Conservation (phyloP, 2,888 invertebrate genomes). For the Zygaena filipendulae region DNA sequence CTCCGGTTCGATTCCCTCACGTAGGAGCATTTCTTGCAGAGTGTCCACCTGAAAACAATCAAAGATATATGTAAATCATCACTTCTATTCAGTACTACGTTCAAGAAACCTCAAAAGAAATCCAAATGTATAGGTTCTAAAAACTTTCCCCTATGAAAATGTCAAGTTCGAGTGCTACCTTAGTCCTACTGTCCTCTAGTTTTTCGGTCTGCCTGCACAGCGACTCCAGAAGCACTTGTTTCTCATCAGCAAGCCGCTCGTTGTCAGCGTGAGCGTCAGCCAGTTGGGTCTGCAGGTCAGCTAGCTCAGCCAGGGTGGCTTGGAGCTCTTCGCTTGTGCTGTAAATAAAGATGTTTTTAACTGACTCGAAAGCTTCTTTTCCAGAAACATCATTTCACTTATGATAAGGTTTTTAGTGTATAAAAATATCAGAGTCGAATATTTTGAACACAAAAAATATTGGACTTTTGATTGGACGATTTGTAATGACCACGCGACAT, state of each 20-base stretch:
- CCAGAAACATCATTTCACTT: neutral
- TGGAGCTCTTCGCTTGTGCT: slow-evolving; percentile 93
- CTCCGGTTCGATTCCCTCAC: slow-evolving; percentile 76
- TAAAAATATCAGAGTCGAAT: too few species aligned
- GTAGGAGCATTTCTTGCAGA: slow-evolving; percentile 80
- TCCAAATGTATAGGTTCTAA: too few species aligned
- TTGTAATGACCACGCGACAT: too few species aligned
- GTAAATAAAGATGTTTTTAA: slow-evolving; percentile 22
- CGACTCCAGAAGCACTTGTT: slow-evolving; percentile 88
- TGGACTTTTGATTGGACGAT: too few species aligned
- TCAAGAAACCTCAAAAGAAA: too few species aligned
- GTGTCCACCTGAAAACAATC: slow-evolving; percentile 77
- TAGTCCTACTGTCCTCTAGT: slow-evolving; percentile 85
- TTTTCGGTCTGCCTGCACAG: slow-evolving; percentile 93
- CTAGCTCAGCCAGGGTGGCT: slow-evolving; percentile 92
- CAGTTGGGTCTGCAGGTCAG: slow-evolving; percentile 88
- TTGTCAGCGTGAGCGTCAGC: slow-evolving; percentile 90
- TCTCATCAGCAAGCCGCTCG: slow-evolving; percentile 88
- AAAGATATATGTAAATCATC: neutral
- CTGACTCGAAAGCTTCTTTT: neutral
- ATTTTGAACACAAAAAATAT: too few species aligned
- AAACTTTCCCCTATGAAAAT: too few species aligned
- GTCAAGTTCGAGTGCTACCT: slow-evolving; percentile 51
- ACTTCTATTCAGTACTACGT: too few species aligned
- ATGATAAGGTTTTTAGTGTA: neutral